Base-by-base conservation (phyloP, 2,113 vertebrate genomes). In the Colius striatus region DNA sequence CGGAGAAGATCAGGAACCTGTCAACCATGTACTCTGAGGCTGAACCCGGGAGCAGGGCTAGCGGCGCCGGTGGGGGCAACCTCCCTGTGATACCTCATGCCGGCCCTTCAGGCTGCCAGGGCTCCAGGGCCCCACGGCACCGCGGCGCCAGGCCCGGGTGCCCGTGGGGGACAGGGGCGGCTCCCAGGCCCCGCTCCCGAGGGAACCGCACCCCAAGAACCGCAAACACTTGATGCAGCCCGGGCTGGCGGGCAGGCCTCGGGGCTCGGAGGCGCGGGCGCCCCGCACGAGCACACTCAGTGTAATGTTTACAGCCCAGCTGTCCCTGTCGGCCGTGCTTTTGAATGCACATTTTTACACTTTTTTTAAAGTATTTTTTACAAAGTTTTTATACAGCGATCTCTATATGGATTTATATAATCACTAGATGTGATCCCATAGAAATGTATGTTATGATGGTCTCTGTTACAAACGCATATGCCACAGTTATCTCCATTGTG, bases 361-460 rank as follows among this genome's bases (percentile, higher is more conserved):
- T 97, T 98, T 97, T 96, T 98, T 97, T 97, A 98, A 97, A 96
- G 84, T 98, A 98, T 98, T 98, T 98, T 98, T 98, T 98, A 98
- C 97, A 97, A 98, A 98, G 97, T 98, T 99, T 99, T 99, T 99
- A 98, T 98, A 99, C 98, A 98, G 98, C 98, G 95, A 98, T 98
- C 98, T 99, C 98, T 98, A 98, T 98, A 98, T 98, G 98, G 98
- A 98, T 98, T 98, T 99, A 98, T 99, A 98, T 98, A 98, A 98
- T 99, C 98, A 99, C 98, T 98, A 98, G 98, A 98, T 96, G 99
- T 99, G 98, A 99, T 98, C 97, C 97, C 96, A 97, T 98, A 98
- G 96, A 97, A 95, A 97, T 97, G 98, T 98, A 98, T 98, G 98
- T 98, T 99, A 98, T 97, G 98, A 98, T 98, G 98, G 98, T 98